Conservation (phyloP, 1,140 invertebrate species). For the Pachyrhynchus sulphureomaculatus region DNA sequence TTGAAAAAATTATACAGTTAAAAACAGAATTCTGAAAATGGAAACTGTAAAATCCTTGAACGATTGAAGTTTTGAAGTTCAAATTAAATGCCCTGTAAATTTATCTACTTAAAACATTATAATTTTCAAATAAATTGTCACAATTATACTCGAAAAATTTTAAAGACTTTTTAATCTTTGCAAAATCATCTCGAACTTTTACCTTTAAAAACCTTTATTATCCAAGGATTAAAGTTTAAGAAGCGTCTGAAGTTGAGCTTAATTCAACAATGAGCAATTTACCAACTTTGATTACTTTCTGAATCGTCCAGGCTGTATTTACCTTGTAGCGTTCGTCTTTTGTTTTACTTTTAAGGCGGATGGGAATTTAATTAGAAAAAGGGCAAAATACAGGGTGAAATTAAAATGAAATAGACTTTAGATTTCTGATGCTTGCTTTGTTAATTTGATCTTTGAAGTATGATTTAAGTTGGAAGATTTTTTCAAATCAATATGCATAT, state of each 20-base stretch:
- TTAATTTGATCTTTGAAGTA: no score
- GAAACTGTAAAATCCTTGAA: no score
- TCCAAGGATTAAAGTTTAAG: conserved; percentile 34
- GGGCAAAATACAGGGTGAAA: conserved; percentile 1
- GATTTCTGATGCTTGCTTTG: neutral
- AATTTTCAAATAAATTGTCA: no score
- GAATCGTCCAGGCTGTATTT: conserved; percentile 33
- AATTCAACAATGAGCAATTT: conserved; percentile 38
- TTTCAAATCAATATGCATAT: no score
- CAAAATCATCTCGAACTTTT: conserved; percentile 4
- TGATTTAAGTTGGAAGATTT: no score
- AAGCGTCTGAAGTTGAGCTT: conserved; percentile 22
- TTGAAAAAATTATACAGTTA: no score
- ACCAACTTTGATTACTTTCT: conserved; percentile 37
- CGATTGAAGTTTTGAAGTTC: no score
- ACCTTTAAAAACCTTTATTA: conserved; percentile 25
- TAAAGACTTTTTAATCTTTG: neutral
- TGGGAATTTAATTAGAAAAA: conserved; percentile 26
- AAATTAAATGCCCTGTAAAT: no score
- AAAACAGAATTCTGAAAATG: no score
- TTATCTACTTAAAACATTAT: no score
- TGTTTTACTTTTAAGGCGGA: conserved; percentile 17
- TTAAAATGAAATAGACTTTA: neutral
- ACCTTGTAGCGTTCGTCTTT: conserved; percentile 31
- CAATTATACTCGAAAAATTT: no score